phyloP scores from a whole-genome alignment of 2,797 vertebrate genomes.

The Austrolebias charrua region DNA sequence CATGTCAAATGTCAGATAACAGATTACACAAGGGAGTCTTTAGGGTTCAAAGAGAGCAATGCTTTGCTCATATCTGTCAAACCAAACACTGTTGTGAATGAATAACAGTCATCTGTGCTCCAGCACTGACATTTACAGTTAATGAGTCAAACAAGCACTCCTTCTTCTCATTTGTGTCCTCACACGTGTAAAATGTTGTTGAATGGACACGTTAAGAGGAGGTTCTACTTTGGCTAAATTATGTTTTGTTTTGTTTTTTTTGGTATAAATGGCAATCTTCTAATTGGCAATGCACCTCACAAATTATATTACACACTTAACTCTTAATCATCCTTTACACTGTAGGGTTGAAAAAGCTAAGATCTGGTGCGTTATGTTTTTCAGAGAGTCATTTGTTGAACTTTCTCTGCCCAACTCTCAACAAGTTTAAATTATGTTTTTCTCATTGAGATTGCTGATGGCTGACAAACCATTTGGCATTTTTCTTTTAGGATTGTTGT shows the following conservation, averaged over 20 bases:
- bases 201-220: not conserved
- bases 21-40: slow-evolving; percentile 43
- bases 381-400: not conserved
- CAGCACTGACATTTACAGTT: slow-evolving; percentile 27
- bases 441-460: not conserved
- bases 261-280: not conserved
- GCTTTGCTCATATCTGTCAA: slow-evolving; percentile 27
- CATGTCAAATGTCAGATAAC: slow-evolving; percentile 55
- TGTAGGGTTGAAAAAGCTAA: not conserved
- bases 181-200: not conserved
- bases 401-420: not conserved
- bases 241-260: not conserved
- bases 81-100: slow-evolving; percentile 31
- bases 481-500: slow-evolving; percentile 33
- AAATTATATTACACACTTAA: not conserved
- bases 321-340: too few relatives aligned
- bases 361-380: not conserved
- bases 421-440: not conserved
- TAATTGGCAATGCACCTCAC: not conserved
- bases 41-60: slow-evolving; percentile 33
- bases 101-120: slow-evolving; percentile 24
- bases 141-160: not conserved
- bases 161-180: slow-evolving; percentile 8
- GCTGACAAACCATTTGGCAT: slow-evolving; percentile 10
- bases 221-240: not conserved